Evolutionary conservation across 2,113 vertebrate species (phyloP).

Genomic region (Monarcha castaneiventris): DNA sequence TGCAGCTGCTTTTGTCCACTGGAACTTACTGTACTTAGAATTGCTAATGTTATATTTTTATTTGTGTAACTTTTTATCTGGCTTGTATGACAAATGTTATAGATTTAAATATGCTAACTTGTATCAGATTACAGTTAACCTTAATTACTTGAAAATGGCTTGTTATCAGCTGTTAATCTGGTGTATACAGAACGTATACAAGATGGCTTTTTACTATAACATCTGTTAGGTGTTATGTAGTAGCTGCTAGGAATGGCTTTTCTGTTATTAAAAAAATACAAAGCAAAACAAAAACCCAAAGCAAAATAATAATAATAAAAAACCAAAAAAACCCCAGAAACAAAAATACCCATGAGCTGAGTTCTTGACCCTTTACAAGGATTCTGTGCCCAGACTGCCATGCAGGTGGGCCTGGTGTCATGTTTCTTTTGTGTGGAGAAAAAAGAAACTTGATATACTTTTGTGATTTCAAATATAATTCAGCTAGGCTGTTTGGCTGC

Average conservation of each 20-base stretch:
- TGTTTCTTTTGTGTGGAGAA: not conserved
- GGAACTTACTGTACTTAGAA: not conserved
- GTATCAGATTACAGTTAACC: not conserved
- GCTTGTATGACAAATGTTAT: not conserved
- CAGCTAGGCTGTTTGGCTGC: not conserved
- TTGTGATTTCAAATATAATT: not conserved
- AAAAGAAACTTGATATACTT: not conserved
- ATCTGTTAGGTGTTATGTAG: not conserved
- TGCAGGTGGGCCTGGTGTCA: not conserved
- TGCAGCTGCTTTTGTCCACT: conserved; percentile 26
- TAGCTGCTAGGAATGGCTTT: not conserved
- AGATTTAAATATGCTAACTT: not conserved
- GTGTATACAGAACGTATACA: not conserved
- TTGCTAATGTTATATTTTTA: not conserved
- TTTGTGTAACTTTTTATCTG: not conserved
- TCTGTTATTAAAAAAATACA: not conserved
- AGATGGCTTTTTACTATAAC: not conserved
- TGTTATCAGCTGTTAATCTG: not conserved
- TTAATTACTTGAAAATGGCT: not conserved
- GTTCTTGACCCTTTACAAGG: not conserved
- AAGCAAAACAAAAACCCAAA: not conserved
- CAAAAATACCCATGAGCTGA: not conserved
- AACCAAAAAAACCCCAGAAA: not conserved
- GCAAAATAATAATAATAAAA: not conserved
- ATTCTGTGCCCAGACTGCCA: not conserved